Base-by-base conservation (phyloP, 2,797 vertebrate species). In the Leuciscus waleckii region DNA sequence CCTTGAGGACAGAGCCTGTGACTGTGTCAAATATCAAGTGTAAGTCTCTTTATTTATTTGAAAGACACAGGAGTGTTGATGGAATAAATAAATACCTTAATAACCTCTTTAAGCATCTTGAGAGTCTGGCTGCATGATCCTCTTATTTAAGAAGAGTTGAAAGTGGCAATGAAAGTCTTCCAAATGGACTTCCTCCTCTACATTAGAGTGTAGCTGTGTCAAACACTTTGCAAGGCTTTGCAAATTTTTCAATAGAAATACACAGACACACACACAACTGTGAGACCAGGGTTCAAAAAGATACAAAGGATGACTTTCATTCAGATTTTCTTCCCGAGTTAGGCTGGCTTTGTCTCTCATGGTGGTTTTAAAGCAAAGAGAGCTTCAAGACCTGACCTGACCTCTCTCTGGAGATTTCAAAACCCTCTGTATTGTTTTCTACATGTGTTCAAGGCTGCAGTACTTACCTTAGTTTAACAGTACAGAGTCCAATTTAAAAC, bases 371-470 rank as follows among this genome's bases (percentile, higher is more conserved):
- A 70, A 77, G 49, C 19, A 29, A 78, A 54, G 49, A 71, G 58
- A 49, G 68, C 80, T 76, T 81, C 63, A 43, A 82, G 73, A 82
- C 73, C 56, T 5, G 14, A 65, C 26, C 41, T 74, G 56, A 87
- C 84, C 79, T 69, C 71, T 77, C 70, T 70, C 54, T 77, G 71
- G 63, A 43, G 73, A 77, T 86, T 84, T 88, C 76, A 84, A 89
- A 88, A 85, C 75, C 77, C 86, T 88, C 84, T 86, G 90, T 90
- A 92, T 93, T 90, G 90, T 93, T 93, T 93, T 89, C 81, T 86
- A 88, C 86, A 89, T 89, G 86, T 89, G 90, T 89, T 91, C 84
- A 83, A 93, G 93, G 93, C 93, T 91, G 92, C 87, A 90, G 91
- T 83, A 87, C 80, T 70, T 83, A 90, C 87, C 35, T 90, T 90